These are phyloP conservation scores for Xenopus tropicalis DNA, from an alignment of 2,113 vertebrate genomes.

Conservation along the genomic window UCB_Xtro_10.0 CM004443.2:45503001-45503500, in stretches of 20 bases:
- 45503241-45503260: too few species aligned
- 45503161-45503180: too few species aligned
- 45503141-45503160: too few species aligned
- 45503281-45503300: too few species aligned
- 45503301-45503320: neutral
- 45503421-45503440: neutral
- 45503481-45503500: conserved; percentile 14
- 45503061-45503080: too few species aligned
- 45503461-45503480: neutral
- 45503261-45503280: too few species aligned
- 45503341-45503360: neutral
- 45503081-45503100: too few species aligned
- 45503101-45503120: neutral
- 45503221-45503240: neutral
- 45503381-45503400: neutral
- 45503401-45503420: neutral
- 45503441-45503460: neutral
- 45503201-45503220: neutral
- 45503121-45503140: too few species aligned
- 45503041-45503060: too few species aligned
- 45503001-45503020: too few species aligned
- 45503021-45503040: too few species aligned
- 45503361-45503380: neutral
- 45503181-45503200: too few species aligned
- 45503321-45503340: neutral